Evolutionary conservation across 2,888 invertebrate species (phyloP).

Genomic region (Epinotia demarniana): DNA sequence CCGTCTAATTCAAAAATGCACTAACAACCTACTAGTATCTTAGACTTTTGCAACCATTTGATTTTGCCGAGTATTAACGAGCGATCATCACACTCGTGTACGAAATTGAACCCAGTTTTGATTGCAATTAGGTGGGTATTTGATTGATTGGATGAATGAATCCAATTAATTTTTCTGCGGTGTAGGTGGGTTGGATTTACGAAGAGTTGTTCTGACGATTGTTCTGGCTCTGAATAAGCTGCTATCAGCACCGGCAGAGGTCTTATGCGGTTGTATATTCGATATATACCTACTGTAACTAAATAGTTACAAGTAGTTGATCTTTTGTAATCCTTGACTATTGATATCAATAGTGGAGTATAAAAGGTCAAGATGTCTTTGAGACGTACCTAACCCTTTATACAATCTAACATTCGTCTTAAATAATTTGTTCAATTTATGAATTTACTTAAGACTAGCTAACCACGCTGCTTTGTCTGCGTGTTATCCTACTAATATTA

Average conservation of each 20-base stretch:
- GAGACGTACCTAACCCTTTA: no score
- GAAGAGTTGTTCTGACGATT: slow-evolving; percentile 10
- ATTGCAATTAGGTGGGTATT: slow-evolving; percentile 20
- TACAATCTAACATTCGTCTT: no score
- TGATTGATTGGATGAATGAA: slow-evolving; percentile 24
- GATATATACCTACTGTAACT: neutral
- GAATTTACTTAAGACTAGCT: no score
- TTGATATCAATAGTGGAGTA: no score
- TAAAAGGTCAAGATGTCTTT: no score
- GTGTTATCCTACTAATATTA: no score
- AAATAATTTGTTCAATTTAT: no score
- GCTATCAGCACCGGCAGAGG: neutral
- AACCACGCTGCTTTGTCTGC: no score
- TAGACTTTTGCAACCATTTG: neutral
- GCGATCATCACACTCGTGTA: slow-evolving; percentile 23
- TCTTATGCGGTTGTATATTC: neutral
- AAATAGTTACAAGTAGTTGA: no score
- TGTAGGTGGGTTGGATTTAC: slow-evolving; percentile 24
- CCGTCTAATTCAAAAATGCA: slow-evolving; percentile 1
- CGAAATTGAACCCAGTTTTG: slow-evolving; percentile 27
- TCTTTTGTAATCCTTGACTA: no score
- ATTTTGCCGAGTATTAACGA: slow-evolving; percentile 2
- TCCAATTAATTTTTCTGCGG: slow-evolving; percentile 36
- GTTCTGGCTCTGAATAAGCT: slow-evolving; percentile 8
- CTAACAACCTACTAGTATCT: neutral